These are phyloP conservation scores for Agrotis exclamationis DNA, from an alignment of 2,888 invertebrate species.

Conservation along the genomic window DNA sequence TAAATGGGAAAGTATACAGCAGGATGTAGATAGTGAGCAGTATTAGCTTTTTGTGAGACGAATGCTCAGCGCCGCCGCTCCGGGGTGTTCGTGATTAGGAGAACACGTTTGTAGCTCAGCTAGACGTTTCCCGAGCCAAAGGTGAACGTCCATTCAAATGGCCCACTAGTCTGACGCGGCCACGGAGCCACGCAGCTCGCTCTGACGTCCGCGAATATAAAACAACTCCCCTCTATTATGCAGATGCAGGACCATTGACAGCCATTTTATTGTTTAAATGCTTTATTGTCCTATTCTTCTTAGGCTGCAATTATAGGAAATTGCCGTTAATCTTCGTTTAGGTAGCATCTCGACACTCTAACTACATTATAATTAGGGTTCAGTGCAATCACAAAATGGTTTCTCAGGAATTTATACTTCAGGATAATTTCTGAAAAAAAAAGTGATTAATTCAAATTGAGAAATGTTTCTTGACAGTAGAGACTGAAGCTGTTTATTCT, in stretches of 20 bases:
- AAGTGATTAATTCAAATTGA: slow-evolving; percentile 21
- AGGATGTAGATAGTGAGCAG: neutral
- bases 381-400: slow-evolving; percentile 22
- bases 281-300: slow-evolving; percentile 45
- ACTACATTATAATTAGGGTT: slow-evolving; percentile 32
- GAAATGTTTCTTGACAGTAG: slow-evolving; percentile 7
- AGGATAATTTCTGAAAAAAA: slow-evolving; percentile 11
- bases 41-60: slow-evolving; percentile 23
- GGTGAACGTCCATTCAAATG: slow-evolving; percentile 64
- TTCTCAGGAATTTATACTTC: neutral
- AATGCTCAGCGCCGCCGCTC: slow-evolving; percentile 26
- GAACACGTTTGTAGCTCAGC: slow-evolving; percentile 55
- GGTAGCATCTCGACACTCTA: slow-evolving; percentile 23
- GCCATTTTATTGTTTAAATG: slow-evolving; percentile 42
- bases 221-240: slow-evolving; percentile 34
- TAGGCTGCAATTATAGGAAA: slow-evolving; percentile 44
- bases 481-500: neutral
- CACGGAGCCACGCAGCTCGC: slow-evolving; percentile 9
- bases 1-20: neutral
- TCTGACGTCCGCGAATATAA: slow-evolving; percentile 27
- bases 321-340: slow-evolving; percentile 27
- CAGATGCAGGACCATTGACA: slow-evolving; percentile 36
- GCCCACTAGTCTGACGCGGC: slow-evolving; percentile 41
- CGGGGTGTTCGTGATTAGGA: slow-evolving; percentile 54
- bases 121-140: slow-evolving; percentile 52